A percentile compares a stretch with the other conserved stretches of the same genome.
These are phyloP conservation scores for Marasmarcha lunaedactyla DNA, from an alignment of 2,888 invertebrate genomes.

Conservation along the genomic window DNA sequence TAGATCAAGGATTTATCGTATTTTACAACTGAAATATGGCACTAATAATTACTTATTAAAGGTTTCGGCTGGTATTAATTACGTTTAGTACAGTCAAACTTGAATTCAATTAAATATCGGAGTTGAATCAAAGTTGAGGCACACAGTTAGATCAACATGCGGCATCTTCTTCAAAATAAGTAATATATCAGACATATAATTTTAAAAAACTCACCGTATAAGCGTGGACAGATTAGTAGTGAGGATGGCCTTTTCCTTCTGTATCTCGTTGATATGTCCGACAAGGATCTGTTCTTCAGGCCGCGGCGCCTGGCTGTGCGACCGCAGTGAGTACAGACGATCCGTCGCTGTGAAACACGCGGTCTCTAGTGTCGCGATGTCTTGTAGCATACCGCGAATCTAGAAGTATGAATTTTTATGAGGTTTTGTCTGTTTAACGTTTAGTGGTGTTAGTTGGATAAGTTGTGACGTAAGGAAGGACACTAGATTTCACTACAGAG, in stretches of 20 bases:
- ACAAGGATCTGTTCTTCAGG: slow-evolving; percentile 82
- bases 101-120: too few relatives aligned
- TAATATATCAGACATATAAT: too few relatives aligned
- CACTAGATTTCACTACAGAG: not conserved
- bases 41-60: too few relatives aligned
- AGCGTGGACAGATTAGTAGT: slow-evolving; percentile 84
- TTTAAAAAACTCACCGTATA: slow-evolving; percentile 70
- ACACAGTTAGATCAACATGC: too few relatives aligned
- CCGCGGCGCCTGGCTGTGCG: slow-evolving; percentile 51
- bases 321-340: slow-evolving; percentile 81
- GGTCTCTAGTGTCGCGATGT: slow-evolving; percentile 90
- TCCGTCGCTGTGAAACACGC: slow-evolving; percentile 89
- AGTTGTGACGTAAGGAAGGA: too few relatives aligned
- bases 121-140: too few relatives aligned
- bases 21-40: too few relatives aligned
- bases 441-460: not conserved
- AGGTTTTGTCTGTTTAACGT: slow-evolving; percentile 4
- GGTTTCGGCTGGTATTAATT: too few relatives aligned
- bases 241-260: slow-evolving; percentile 84
- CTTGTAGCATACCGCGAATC: slow-evolving; percentile 86
- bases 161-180: too few relatives aligned
- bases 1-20: too few relatives aligned
- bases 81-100: too few relatives aligned
- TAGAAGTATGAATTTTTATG: slow-evolving; percentile 67
- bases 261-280: slow-evolving; percentile 83